A percentile compares a stretch with the other conserved stretches of the same genome.
These are phyloP conservation scores for Chromoteleia sp. DNA, from an alignment of 2,888 invertebrate species.

Conservation along the genomic window DNA sequence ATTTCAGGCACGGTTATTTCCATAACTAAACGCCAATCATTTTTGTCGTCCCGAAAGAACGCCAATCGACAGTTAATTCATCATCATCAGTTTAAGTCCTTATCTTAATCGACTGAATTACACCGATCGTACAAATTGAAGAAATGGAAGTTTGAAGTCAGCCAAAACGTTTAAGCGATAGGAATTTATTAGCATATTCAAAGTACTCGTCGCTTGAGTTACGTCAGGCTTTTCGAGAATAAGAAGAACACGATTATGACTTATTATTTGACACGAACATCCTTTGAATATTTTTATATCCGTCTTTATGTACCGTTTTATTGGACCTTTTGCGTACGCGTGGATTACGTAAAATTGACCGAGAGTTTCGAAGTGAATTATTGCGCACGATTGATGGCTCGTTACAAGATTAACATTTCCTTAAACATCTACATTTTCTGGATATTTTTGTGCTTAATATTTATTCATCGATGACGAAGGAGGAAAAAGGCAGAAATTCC, in stretches of 20 bases:
- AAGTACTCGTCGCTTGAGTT: conserved; percentile 6
- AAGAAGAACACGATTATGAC: conserved; percentile 8
- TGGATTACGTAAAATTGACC: not conserved
- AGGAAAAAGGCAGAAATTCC: not conserved
- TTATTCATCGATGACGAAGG: not conserved
- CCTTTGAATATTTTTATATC: conserved; percentile 2
- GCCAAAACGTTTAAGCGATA: conserved; percentile 15
- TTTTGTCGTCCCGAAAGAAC: not conserved
- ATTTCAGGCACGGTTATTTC: not conserved
- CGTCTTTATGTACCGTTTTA: not conserved
- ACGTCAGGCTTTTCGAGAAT: conserved; percentile 13
- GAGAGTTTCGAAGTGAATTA: not conserved
- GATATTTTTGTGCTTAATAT: not conserved
- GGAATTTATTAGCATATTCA: conserved; percentile 34
- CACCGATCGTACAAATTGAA: conserved; percentile 36
- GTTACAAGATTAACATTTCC: not conserved
- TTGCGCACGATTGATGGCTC: not conserved
- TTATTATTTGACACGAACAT: conserved; percentile 23
- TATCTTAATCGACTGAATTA: conserved; percentile 37
- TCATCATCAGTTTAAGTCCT: conserved; percentile 24
- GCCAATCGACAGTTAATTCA: conserved; percentile 23
- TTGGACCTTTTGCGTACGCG: not conserved
- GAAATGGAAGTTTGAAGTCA: conserved; percentile 5
- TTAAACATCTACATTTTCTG: not conserved
- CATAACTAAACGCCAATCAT: conserved; percentile 19